These are phyloP conservation scores for Enteromius mattozi DNA, from an alignment of 2,797 vertebrate genomes.

Conservation along the genomic window DNA sequence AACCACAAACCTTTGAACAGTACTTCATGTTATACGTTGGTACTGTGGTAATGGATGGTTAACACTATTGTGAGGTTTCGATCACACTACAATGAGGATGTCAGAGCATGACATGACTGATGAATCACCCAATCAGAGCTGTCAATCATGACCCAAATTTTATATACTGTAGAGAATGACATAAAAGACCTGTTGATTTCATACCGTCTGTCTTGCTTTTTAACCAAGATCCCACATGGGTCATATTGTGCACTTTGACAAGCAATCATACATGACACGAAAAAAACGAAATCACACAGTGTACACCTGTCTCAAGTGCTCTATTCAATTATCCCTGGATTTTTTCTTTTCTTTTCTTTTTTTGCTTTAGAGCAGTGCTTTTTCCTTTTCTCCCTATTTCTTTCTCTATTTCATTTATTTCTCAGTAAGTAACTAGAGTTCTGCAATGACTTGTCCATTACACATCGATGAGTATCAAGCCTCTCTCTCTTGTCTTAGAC, in stretches of 20 bases:
- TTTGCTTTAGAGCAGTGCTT: background rate
- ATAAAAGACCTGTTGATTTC: background rate
- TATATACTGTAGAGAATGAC: background rate
- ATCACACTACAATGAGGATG: background rate
- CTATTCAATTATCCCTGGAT: background rate
- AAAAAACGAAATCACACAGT: background rate
- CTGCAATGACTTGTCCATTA: conserved; percentile 11
- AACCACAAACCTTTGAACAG: background rate
- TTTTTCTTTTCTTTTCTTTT: too few species aligned
- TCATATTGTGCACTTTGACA: background rate
- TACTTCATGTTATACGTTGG: background rate
- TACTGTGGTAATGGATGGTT: background rate
- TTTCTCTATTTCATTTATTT: background rate
- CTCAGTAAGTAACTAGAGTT: background rate
- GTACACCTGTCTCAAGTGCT: conserved; percentile 8
- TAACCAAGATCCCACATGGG: background rate
- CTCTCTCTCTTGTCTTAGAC: conserved; percentile 12
- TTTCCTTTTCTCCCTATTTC: background rate
- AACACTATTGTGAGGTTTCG: background rate
- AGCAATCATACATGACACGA: background rate
- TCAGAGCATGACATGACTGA: background rate
- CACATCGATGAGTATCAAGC: background rate
- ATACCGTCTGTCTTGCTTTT: background rate
- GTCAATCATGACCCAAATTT: background rate
- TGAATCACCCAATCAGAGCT: background rate